Conservation (phyloP, 2,888 invertebrate species). For the Seira musarum region DNA sequence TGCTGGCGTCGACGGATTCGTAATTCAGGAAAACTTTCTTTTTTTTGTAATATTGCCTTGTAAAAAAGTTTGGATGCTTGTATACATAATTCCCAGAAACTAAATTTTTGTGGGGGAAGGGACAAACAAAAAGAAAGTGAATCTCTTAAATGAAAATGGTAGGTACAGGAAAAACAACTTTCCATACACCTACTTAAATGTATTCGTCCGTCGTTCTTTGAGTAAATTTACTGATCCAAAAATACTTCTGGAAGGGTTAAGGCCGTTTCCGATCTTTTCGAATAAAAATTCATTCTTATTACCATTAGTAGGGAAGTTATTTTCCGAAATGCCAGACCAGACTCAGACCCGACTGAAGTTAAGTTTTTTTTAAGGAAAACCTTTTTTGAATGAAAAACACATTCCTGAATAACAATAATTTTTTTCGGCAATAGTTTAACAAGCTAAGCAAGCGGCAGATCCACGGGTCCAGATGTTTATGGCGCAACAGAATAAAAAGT, state of each 20-base stretch:
- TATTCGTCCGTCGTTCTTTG: constrained; percentile 20
- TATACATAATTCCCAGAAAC: too few relatives aligned
- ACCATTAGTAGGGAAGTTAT: background rate
- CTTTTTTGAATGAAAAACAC: constrained; percentile 33
- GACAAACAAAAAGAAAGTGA: constrained; percentile 13
- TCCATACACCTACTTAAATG: constrained; percentile 3
- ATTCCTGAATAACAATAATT: constrained; percentile 22
- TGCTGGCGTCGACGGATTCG: too few relatives aligned
- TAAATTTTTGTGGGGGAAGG: constrained; percentile 1
- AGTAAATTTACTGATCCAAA: constrained; percentile 33
- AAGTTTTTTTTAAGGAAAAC: constrained; percentile 5
- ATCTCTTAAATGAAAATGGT: constrained; percentile 28
- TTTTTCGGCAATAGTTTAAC: background rate
- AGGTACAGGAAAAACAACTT: background rate
- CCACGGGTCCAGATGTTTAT: background rate
- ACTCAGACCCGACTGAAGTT: background rate
- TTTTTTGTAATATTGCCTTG: background rate
- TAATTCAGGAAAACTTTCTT: too few relatives aligned
- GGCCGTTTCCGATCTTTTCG: constrained; percentile 54
- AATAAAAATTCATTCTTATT: constrained; percentile 35
- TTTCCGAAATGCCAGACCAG: background rate
- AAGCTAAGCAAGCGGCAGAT: too few relatives aligned
- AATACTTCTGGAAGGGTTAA: constrained; percentile 56
- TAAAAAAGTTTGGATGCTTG: constrained; percentile 14
- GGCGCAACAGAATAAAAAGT: constrained; percentile 16